These are phyloP conservation scores for Solenopsis fugax DNA, from an alignment of 1,140 invertebrate genomes.

Conservation along the genomic window DNA sequence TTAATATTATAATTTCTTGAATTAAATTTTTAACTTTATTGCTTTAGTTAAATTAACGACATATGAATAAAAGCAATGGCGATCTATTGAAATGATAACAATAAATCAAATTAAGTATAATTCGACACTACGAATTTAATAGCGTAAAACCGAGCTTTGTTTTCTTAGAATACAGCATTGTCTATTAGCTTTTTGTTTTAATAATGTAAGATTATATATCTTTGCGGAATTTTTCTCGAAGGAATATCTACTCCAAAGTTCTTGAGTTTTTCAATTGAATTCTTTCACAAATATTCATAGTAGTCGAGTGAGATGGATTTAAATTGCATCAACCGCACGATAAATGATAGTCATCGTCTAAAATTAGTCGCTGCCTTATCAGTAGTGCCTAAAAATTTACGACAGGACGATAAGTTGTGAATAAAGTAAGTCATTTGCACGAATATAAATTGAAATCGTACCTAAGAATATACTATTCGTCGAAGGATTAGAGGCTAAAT, in stretches of 20 bases:
- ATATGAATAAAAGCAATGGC: no score
- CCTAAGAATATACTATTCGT: background rate
- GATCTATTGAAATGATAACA: no score
- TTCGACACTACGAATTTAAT: no score
- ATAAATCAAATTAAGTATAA: no score
- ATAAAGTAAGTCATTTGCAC: constrained; percentile 44
- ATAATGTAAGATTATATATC: background rate
- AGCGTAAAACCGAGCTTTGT: background rate
- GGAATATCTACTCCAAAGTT: background rate
- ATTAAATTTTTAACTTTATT: no score
- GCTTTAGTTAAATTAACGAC: no score
- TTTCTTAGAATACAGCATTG: background rate
- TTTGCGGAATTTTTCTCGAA: background rate
- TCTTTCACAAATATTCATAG: constrained; percentile 19
- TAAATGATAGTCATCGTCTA: constrained; percentile 29
- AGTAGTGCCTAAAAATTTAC: constrained; percentile 48
- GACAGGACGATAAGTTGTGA: constrained; percentile 31
- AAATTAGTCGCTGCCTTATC: constrained; percentile 49
- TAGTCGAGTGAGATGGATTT: constrained; percentile 26
- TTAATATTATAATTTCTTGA: no score
- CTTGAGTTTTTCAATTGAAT: constrained; percentile 18
- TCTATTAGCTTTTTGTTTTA: background rate
- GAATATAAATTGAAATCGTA: constrained; percentile 33
- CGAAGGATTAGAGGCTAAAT: constrained; percentile 30
- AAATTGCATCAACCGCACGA: constrained; percentile 36